A percentile compares a stretch with the other conserved stretches of the same genome.
These are phyloP conservation scores for Acrobasis suavella DNA, from an alignment of 2,888 invertebrate species.

Conservation along the genomic window DNA sequence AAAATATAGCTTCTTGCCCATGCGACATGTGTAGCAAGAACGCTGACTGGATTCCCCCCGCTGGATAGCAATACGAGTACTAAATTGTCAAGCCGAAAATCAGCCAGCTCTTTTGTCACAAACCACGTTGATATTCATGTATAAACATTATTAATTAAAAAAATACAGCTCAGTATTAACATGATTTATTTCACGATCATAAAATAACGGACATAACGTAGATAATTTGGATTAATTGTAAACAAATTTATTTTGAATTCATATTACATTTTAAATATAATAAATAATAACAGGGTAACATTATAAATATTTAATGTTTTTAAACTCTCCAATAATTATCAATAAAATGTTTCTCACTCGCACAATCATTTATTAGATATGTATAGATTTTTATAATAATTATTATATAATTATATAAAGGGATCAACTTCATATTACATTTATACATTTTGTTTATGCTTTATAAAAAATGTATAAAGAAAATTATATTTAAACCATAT, in stretches of 20 bases:
- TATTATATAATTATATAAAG: not conserved
- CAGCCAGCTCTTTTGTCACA: too few species aligned
- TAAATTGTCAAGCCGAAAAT: too few species aligned
- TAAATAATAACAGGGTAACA: not conserved
- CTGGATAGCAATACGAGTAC: too few species aligned
- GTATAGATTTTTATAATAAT: not conserved
- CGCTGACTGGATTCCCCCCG: too few species aligned
- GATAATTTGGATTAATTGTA: not conserved
- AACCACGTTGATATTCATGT: too few species aligned
- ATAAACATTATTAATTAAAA: not conserved
- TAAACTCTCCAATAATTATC: not conserved
- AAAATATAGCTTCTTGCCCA: too few species aligned
- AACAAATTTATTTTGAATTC: conserved; percentile 1
- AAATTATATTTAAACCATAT: too few species aligned
- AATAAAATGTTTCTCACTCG: not conserved
- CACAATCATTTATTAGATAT: not conserved
- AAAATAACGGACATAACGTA: not conserved
- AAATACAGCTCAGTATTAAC: not conserved
- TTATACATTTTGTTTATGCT: too few species aligned
- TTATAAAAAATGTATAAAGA: too few species aligned
- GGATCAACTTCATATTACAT: too few species aligned
- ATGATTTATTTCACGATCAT: conserved; percentile 5
- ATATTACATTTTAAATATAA: not conserved
- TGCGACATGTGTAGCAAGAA: too few species aligned
- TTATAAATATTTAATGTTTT: not conserved